phyloP scores from a whole-genome alignment of 2,888 invertebrate genomes.

The Caenorhabditis zanzibari region DNA sequence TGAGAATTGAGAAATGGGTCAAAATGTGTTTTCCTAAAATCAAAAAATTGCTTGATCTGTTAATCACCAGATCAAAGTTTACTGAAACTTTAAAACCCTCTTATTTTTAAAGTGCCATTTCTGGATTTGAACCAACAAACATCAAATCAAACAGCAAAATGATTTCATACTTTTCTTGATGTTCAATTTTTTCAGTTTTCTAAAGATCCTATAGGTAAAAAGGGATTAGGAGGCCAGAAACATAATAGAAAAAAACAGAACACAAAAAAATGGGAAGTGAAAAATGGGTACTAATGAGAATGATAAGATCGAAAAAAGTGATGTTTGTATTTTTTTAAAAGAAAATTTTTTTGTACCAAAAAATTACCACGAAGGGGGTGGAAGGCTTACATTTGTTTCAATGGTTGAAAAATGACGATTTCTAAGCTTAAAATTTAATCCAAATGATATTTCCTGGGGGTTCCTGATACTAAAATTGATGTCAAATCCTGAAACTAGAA shows the following conservation, averaged over 20 bases:
- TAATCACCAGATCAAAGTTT: background rate
- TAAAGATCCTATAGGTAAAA: background rate
- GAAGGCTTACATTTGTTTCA: background rate
- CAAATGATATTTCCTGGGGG: too few species aligned
- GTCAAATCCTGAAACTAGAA: too few species aligned
- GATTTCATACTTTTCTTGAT: background rate
- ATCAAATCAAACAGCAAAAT: slow-evolving; percentile 1
- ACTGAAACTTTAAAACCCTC: background rate
- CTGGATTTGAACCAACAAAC: background rate
- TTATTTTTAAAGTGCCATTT: background rate
- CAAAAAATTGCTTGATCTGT: background rate
- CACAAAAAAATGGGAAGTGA: background rate
- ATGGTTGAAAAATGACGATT: background rate
- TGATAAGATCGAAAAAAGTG: background rate
- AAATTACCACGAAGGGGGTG: too few species aligned
- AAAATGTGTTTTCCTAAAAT: background rate
- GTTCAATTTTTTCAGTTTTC: background rate
- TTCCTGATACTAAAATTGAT: too few species aligned
- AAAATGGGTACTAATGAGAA: slow-evolving; percentile 5
- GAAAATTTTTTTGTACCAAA: too few species aligned
- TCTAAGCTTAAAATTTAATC: too few species aligned
- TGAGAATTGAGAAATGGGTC: too few species aligned
- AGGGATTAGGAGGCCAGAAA: background rate
- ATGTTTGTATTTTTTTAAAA: slow-evolving; percentile 19
- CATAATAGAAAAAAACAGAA: background rate